Percentiles rank a stretch among this genome's conserved stretches.
These are phyloP conservation scores for Numenius phaeopus DNA, from an alignment of 2,797 vertebrate genomes.

Conservation along the genomic window DNA sequence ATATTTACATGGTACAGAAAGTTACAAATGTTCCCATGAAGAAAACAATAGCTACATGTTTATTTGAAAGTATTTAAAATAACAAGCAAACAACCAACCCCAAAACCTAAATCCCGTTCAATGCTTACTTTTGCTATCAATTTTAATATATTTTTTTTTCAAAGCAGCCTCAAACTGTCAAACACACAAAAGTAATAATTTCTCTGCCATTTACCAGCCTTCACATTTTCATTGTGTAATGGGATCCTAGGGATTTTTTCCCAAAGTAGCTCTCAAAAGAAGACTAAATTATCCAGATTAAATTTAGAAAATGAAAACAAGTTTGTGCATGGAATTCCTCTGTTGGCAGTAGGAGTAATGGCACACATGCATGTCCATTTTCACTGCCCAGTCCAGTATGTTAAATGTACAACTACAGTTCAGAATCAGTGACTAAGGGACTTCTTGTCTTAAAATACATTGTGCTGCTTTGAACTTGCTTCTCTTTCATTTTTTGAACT, in stretches of 20 bases:
- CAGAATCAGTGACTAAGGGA: not conserved
- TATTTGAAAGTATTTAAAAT: not conserved
- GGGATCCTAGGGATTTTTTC: not conserved
- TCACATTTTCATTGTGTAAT: not conserved
- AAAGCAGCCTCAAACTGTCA: not conserved
- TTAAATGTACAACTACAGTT: not conserved
- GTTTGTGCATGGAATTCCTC: not conserved
- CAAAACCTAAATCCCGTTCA: not conserved
- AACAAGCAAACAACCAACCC: not conserved
- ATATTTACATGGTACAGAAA: not conserved
- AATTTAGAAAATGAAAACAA: not conserved
- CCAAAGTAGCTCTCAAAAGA: not conserved
- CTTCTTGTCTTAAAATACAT: not conserved
- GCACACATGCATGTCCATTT: not conserved
- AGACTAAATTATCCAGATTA: not conserved
- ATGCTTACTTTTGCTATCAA: not conserved
- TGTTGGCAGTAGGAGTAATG: not conserved
- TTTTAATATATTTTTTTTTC: not conserved
- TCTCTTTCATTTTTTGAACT: not conserved
- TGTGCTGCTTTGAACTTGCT: not conserved
- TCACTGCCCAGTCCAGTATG: fast-evolving
- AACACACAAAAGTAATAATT: not conserved
- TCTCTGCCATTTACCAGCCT: not conserved
- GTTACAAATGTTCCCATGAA: not conserved
- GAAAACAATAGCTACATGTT: not conserved